phyloP scores from a whole-genome alignment of 2,113 vertebrate species.

The Hyperoodon ampullatus region DNA sequence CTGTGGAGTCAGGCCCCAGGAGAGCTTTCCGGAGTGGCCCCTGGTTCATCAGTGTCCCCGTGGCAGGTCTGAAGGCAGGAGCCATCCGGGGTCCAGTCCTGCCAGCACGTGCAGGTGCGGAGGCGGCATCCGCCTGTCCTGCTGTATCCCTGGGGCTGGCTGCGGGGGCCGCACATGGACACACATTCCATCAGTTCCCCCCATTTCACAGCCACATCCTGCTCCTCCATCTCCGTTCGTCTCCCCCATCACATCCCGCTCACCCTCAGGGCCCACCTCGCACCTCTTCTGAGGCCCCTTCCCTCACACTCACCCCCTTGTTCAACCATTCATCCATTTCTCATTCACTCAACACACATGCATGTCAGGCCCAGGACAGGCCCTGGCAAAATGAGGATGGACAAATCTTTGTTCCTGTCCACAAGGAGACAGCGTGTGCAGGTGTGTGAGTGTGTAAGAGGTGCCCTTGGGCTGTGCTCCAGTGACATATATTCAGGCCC shows the following conservation, averaged over 20 bases:
- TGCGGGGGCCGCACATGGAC: rapidly evolving
- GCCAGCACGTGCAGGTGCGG: rapidly evolving
- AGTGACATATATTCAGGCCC: rapidly evolving
- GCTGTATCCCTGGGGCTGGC: too few relatives aligned
- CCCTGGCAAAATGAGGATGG: rapidly evolving
- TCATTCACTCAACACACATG: rapidly evolving
- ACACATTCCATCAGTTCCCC: rapidly evolving
- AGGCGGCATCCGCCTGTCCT: rapidly evolving
- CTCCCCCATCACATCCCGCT: too few relatives aligned
- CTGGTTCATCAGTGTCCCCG: not conserved
- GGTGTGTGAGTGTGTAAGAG: rapidly evolving
- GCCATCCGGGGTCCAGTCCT: rapidly evolving
- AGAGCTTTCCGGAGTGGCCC: not conserved
- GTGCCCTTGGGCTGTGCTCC: not conserved
- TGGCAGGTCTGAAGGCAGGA: not conserved
- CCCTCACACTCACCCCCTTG: rapidly evolving
- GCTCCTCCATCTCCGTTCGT: too few relatives aligned
- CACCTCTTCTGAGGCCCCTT: not conserved
- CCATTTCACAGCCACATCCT: not conserved
- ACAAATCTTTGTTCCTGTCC: rapidly evolving
- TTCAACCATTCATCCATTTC: rapidly evolving
- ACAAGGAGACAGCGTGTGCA: rapidly evolving
- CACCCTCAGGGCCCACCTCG: not conserved
- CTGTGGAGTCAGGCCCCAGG: not conserved
- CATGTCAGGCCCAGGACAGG: rapidly evolving